Conservation (phyloP, 2,888 invertebrate genomes). For the Acronicta psi region DNA sequence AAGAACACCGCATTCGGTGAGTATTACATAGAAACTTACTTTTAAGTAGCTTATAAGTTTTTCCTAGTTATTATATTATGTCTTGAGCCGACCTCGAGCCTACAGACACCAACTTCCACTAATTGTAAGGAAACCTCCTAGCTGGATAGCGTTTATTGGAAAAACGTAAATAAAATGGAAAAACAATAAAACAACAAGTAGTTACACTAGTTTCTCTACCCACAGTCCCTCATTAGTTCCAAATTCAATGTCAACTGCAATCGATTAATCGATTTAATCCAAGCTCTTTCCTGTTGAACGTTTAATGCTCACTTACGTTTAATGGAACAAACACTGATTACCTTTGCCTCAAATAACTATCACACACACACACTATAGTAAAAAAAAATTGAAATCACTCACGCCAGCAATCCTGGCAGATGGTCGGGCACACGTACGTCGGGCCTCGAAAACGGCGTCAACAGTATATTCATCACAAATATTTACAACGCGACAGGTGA, state of each 20-base stretch:
- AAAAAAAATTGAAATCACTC: constrained; percentile 49
- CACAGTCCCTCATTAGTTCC: background rate
- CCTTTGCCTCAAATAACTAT: constrained; percentile 1
- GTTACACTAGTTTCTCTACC: background rate
- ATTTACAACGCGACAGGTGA: constrained; percentile 44
- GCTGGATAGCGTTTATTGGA: no score
- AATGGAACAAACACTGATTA: constrained; percentile 10
- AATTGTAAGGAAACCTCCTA: no score
- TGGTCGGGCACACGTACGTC: constrained; percentile 59
- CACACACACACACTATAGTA: constrained; percentile 6
- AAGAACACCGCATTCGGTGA: no score
- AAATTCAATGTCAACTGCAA: constrained; percentile 18
- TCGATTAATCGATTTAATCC: constrained; percentile 23
- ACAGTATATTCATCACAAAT: constrained; percentile 65
- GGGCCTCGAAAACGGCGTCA: constrained; percentile 64
- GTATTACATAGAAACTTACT: no score
- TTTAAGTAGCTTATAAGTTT: no score
- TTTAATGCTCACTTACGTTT: constrained; percentile 4
- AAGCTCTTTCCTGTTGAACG: constrained; percentile 8
- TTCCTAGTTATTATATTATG: no score
- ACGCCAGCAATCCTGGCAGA: constrained; percentile 64
- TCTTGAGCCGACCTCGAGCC: no score
- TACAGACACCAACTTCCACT: no score
- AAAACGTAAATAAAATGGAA: background rate
- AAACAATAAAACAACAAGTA: background rate